Conservation (phyloP, 2,797 vertebrate genomes). For the Sebastes steindachneri region DNA sequence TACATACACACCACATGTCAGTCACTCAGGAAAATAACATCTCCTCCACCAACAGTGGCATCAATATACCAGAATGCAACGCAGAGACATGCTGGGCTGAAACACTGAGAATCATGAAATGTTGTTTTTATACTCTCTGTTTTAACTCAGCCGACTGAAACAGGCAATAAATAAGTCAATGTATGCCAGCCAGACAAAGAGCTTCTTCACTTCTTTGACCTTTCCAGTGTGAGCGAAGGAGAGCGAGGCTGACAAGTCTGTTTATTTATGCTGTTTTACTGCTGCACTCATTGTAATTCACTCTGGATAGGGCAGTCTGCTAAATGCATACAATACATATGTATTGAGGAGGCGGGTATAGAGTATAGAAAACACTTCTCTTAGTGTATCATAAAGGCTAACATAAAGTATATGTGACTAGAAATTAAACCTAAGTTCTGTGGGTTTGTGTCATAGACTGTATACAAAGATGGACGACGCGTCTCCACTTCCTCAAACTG, state of each 20-base stretch:
- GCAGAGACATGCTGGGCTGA: not conserved
- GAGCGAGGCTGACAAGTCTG: not conserved
- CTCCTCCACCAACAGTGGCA: not conserved
- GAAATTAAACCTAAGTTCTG: not conserved
- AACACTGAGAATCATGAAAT: not conserved
- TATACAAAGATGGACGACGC: too few species aligned
- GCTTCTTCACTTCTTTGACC: conserved; percentile 33
- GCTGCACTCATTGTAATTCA: not conserved
- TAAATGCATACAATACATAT: not conserved
- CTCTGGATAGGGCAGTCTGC: not conserved
- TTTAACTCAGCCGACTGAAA: not conserved
- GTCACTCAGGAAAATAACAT: not conserved
- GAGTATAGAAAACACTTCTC: not conserved
- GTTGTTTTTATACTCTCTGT: not conserved
- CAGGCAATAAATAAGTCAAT: not conserved
- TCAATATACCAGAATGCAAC: not conserved
- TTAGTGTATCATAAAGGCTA: not conserved
- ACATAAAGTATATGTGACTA: not conserved
- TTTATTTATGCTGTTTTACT: conserved; percentile 27
- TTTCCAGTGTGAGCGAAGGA: conserved; percentile 13
- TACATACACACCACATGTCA: not conserved
- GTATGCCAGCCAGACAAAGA: not conserved
- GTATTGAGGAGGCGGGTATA: not conserved
- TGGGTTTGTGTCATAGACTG: too few species aligned
- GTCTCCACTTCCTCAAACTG: too few species aligned